Conservation (phyloP, 1,140 invertebrate species). For the Brachionus calyciflorus region DNA sequence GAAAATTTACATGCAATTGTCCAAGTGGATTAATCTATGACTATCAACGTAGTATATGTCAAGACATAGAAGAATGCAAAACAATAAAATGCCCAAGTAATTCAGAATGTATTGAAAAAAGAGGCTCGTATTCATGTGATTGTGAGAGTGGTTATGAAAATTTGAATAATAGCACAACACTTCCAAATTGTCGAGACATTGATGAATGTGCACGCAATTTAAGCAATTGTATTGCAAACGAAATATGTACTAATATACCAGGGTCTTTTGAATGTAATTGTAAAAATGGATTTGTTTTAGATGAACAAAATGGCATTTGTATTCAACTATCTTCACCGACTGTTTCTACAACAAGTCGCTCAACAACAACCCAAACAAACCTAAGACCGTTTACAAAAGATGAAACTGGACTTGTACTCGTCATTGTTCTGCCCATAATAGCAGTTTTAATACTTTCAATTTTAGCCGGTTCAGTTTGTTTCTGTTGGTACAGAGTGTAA, state of each 20-base stretch:
- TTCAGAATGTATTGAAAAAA: background rate
- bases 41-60: background rate
- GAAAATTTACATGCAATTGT: slow-evolving; percentile 25
- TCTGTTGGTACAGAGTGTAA: slow-evolving; percentile 29
- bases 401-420: slow-evolving; percentile 14
- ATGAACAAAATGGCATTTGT: background rate
- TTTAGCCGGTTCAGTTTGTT: background rate
- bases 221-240: background rate
- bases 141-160: background rate
- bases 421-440: slow-evolving; percentile 7
- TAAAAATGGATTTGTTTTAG: background rate
- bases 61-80: slow-evolving; percentile 10
- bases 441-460: slow-evolving; percentile 4
- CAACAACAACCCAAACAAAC: background rate
- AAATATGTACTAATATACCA: background rate
- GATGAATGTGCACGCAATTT: slow-evolving; percentile 6
- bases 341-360: background rate
- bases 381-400: background rate
- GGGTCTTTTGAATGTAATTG: slow-evolving; percentile 6
- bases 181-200: background rate
- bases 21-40: background rate
- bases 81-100: background rate
- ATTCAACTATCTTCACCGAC: background rate
- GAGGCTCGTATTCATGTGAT: background rate
- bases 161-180: background rate